Evolutionary conservation across 2,888 invertebrate genomes (phyloP), one percentile per base, ranked within the genome.

Genomic region (Drosophila phalerata): DNA sequence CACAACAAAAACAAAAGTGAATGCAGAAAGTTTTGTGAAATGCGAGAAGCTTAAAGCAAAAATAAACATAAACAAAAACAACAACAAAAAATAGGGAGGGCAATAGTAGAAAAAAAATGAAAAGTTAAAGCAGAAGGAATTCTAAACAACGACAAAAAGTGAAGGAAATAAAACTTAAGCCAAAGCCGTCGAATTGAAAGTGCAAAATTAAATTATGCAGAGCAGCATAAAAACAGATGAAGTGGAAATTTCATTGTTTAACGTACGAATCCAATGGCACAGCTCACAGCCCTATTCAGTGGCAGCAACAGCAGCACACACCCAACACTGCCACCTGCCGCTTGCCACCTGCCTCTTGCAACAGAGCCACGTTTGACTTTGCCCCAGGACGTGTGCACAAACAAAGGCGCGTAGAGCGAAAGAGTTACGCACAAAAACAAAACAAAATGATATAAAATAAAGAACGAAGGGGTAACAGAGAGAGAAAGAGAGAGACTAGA

Each of bases 231-330:
- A 88, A 86, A 61, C 84, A 88, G 85, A 88, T 85, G 85, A 85
- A 88, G 87, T 88, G 88, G 87, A 85, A 85, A 85, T 88, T 85
- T 83, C 88, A 88, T 88, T 84, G 84, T 83, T 85, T 77, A 88
- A 85, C 81, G 85, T 82, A 81, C 76, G 81, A 71, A 58, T 70
- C 55, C 60, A 49, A 25, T 43, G 43, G 43, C 22, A 25, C 8
- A n/a, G 22, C 22, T 43, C 43, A 11, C 43, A 43, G 8, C 42
- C 42, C 42, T 11, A 40, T 40, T 15, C 15, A 8, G 15, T 38
- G 38, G 38, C 38, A 38, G 38, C 15, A 15, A 9, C 38, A 15
- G n/a, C 37, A 37, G 37, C 5, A 17, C 40, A 22, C 19, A 45
- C 45, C n/a, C 45, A 45, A n/a, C 19, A 43, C 9, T 28, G 9